Base-by-base conservation (phyloP, 92 coral and sea anemone genomes). In the Bergia sp. region DNA sequence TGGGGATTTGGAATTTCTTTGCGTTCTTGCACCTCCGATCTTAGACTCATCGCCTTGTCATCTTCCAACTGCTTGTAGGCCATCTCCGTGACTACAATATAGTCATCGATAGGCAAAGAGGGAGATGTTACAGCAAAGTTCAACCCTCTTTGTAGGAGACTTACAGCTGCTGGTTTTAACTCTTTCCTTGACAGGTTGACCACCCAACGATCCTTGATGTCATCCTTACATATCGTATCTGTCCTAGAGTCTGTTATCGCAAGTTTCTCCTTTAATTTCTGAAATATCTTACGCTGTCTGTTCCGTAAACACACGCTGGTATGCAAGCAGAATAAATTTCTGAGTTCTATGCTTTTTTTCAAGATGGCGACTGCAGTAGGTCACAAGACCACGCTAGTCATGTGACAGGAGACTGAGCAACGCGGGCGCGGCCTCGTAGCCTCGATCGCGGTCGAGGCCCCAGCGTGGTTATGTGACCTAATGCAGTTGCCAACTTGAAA, bases 1-100 rank as follows among this genome's bases (percentile, higher is more conserved):
- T 86, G 89, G 89, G 47, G 89, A 80, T 86, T 86, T 75, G 89
- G 66, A 71, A 79, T 74, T 86, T 73, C 84, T 76, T 86, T 73
- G 82, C 53, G 75, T 86, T 55, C 75, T 55, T 9, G 75, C 75
- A 86, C 83, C 73, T 86, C 89, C 20, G 18, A 29, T 29, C 29
- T 29, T 29, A 29, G 29, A 29, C 29, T 29, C 29, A 29, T 29
- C 29, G 29, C 29, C 74, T 86, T 80, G 15, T 76, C 55, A 37
- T 86, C 89, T 50, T 86, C 74, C 20, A 76, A 82, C 55, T 86
- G 89, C 20, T 12, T 86, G 40, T 82, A 87, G 72, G 90, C 85
- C 73, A 50, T 81, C 38, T 86, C 89, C 9, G 89, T 77, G 58
- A 81, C 89, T 15, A 72, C 75, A 37, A 86, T 45, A 40, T 73